Base-by-base conservation (phyloP, 2,888 invertebrate species). In the Parnassius apollo region DNA sequence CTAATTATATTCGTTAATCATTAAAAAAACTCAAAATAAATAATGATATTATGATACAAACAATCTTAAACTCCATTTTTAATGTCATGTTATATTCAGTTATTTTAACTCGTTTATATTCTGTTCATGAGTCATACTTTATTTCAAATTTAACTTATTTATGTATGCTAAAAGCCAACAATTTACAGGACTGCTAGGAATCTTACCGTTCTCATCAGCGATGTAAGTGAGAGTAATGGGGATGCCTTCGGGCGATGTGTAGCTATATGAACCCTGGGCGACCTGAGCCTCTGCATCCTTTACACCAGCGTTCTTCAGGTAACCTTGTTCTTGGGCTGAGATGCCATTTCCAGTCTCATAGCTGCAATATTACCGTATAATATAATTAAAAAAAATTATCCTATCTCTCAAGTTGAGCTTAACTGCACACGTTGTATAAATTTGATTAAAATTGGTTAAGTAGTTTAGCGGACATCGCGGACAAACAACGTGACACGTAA, bases 281-380 rank as follows among this genome's bases (percentile, higher is more conserved):
- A 94, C 93, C 73, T 95, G 93, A 0, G 93, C 93, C 72, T 94
- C 95, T 0, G 88, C 92, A 42, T 95, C 94, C 71, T 94, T 93
- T 18, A 90, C 83, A 3, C 95, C 95, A 44, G 93, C 88, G 76
- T 95, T 95, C 86, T 95, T 96, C 71, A 95, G 80, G 81, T 93
- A 95, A 10, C 96, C 96, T 66, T 93, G 92, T 76, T 96, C 95
- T 71, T 95, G 93, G 0, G 94, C 95, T 8, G 91, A 91, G 68
- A 96, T 96, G 12, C 95, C 96, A 75, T 96, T 95, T 44, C 94
- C 95, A 60, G 95, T 95, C 82, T 95, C 95, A 74, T 95, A 96
- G 72, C 94, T 94, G 73, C 25, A 68, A 53, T 10, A 11, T 45
- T 12, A 46, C 46, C 7, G 7, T 35, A 35, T 35, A 35, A 35